These are phyloP conservation scores for Junonia oenone DNA, from an alignment of 2,888 invertebrate species.

Conservation along the genomic window DNA sequence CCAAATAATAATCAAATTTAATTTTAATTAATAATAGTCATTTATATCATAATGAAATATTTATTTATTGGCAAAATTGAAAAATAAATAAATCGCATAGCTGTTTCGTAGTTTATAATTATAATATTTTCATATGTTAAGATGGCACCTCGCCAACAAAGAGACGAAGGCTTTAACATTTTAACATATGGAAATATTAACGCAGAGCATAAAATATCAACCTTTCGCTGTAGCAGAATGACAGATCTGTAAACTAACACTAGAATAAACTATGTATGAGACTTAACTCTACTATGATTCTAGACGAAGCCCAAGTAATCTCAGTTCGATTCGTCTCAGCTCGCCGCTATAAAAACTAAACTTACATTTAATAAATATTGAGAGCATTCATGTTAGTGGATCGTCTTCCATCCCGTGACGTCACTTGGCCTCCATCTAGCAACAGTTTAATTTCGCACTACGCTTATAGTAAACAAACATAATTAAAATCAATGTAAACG, in stretches of 20 bases:
- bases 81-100: slow-evolving; percentile 18
- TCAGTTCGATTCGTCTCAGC: neutral
- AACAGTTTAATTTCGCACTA: slow-evolving; percentile 58
- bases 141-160: neutral
- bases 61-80: slow-evolving; percentile 16
- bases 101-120: slow-evolving; percentile 3
- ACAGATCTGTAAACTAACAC: slow-evolving; percentile 71
- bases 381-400: neutral
- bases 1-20: slow-evolving; percentile 9
- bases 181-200: slow-evolving; percentile 46
- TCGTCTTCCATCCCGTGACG: slow-evolving; percentile 10
- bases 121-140: slow-evolving; percentile 7
- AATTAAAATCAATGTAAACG: slow-evolving; percentile 38
- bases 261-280: slow-evolving; percentile 62
- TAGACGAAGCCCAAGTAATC: slow-evolving; percentile 33
- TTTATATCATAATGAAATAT: neutral
- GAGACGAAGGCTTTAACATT: neutral
- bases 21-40: neutral
- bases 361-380: neutral
- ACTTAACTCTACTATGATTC: slow-evolving; percentile 46
- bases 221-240: slow-evolving; percentile 62
- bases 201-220: slow-evolving; percentile 46
- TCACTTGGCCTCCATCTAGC: slow-evolving; percentile 40
- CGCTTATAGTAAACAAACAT: slow-evolving; percentile 54
- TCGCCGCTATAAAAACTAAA: neutral